Evolutionary conservation across 2,113 vertebrate species (phyloP).

Genomic region (Pan paniscus): DNA sequence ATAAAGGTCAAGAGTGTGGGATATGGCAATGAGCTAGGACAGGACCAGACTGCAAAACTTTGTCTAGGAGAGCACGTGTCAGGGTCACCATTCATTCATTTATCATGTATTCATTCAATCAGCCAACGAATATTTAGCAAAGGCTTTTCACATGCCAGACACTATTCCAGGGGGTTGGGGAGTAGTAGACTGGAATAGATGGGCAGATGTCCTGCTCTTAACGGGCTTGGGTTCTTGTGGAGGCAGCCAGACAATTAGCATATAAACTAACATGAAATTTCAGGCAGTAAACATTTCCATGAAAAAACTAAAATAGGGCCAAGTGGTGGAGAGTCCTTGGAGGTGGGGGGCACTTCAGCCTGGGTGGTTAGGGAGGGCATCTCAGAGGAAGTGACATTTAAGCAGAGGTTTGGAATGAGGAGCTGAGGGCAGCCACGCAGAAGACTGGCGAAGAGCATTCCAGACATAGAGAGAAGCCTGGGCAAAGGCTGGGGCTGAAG

Average conservation of each 20-base stretch:
- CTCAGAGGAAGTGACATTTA: not conserved
- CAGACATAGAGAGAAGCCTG: not conserved
- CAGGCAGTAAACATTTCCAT: not conserved
- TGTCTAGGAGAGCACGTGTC: not conserved
- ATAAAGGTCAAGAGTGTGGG: not conserved
- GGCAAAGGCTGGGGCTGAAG: too few species aligned
- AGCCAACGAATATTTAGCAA: not conserved
- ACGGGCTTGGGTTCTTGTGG: not conserved
- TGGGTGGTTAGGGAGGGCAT: not conserved
- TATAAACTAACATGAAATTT: not conserved
- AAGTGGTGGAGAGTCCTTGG: not conserved
- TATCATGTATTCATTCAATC: not conserved
- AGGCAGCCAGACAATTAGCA: not conserved
- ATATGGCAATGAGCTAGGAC: not conserved
- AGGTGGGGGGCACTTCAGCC: too few species aligned
- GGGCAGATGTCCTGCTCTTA: not conserved
- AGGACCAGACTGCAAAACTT: not conserved
- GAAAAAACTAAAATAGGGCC: not conserved
- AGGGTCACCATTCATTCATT: not conserved
- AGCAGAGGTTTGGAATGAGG: not conserved
- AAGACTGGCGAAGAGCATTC: not conserved
- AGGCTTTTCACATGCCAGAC: not conserved
- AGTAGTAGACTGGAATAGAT: not conserved
- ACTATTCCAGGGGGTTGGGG: accelerated
- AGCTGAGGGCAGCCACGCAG: not conserved